These are phyloP conservation scores for Augochlora pura DNA, from an alignment of 1,140 invertebrate species.

Conservation along the genomic window DNA sequence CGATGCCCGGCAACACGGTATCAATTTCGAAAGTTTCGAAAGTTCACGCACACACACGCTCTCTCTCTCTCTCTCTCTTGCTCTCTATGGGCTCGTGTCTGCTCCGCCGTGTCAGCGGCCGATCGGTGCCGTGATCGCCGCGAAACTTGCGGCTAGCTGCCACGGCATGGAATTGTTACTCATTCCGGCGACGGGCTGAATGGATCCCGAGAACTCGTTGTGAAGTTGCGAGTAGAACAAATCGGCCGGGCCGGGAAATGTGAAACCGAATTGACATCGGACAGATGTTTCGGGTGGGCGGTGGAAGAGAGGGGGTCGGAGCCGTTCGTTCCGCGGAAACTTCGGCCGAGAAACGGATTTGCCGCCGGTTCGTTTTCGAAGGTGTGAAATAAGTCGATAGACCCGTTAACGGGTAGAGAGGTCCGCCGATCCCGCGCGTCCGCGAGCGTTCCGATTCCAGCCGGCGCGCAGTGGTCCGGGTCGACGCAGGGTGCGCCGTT, in stretches of 20 bases:
- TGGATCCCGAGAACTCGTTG: neutral
- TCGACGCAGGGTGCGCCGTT: too few species aligned
- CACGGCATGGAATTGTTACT: slow-evolving; percentile 9
- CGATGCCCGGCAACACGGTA: slow-evolving; percentile 19
- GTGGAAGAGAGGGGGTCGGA: too few species aligned
- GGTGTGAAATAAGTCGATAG: too few species aligned
- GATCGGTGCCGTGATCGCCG: neutral
- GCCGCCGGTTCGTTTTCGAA: slow-evolving; percentile 23
- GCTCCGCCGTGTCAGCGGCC: neutral
- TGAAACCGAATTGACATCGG: neutral
- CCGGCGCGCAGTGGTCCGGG: too few species aligned
- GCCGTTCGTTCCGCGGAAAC: neutral
- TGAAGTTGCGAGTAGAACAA: neutral
- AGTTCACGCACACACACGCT: neutral
- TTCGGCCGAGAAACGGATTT: slow-evolving; percentile 4
- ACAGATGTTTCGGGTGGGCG: neutral
- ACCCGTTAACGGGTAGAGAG: too few species aligned
- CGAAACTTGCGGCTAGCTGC: slow-evolving; percentile 19
- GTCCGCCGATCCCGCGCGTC: too few species aligned
- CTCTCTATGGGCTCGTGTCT: neutral
- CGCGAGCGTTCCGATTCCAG: too few species aligned
- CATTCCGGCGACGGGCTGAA: neutral
- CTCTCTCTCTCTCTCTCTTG: too few species aligned
- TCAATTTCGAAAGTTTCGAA: slow-evolving; percentile 22
- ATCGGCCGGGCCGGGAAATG: neutral